Evolutionary conservation across 2,113 vertebrate species (phyloP).

Genomic region (Craseonycteris thonglongyai): DNA sequence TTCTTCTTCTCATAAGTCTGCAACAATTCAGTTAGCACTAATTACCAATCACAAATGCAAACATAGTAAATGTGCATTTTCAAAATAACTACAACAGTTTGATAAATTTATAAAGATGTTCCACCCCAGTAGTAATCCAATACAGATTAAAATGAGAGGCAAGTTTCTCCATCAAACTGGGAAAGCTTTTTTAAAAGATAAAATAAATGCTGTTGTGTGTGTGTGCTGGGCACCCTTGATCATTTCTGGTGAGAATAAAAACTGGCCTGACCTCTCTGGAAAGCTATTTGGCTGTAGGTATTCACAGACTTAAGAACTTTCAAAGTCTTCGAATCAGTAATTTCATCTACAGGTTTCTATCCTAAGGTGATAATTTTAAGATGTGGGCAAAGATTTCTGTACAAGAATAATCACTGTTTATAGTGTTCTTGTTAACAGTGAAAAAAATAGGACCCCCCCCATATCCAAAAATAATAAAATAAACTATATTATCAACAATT

Average conservation of each 20-base stretch:
- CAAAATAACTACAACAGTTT: conserved; percentile 32
- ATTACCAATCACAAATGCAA: conserved; percentile 37
- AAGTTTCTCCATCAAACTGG: conserved; percentile 24
- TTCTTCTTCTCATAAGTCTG: neutral
- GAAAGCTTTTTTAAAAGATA: conserved; percentile 20
- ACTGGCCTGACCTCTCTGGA: conserved; percentile 23
- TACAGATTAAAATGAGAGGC: conserved; percentile 34
- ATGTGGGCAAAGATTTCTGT: conserved; percentile 11
- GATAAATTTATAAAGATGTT: conserved; percentile 36
- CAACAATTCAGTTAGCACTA: conserved; percentile 18
- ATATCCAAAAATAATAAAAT: conserved; percentile 10
- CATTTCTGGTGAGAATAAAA: neutral
- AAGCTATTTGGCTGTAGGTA: neutral
- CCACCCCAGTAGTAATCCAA: neutral
- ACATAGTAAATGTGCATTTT: conserved; percentile 40
- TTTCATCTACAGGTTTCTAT: conserved; percentile 12
- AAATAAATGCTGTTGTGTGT: conserved; percentile 4
- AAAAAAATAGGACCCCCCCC: neutral
- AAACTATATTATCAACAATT: neutral
- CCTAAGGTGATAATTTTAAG: conserved; percentile 43
- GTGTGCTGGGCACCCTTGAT: neutral
- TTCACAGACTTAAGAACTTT: conserved; percentile 21
- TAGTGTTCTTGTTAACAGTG: neutral
- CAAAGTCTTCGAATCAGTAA: conserved; percentile 31
- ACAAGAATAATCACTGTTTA: neutral